A percentile compares a stretch with the other conserved stretches of the same genome.
phyloP scores from a whole-genome alignment of 2,113 vertebrate species.

The Megaptera novaeangliae region DNA sequence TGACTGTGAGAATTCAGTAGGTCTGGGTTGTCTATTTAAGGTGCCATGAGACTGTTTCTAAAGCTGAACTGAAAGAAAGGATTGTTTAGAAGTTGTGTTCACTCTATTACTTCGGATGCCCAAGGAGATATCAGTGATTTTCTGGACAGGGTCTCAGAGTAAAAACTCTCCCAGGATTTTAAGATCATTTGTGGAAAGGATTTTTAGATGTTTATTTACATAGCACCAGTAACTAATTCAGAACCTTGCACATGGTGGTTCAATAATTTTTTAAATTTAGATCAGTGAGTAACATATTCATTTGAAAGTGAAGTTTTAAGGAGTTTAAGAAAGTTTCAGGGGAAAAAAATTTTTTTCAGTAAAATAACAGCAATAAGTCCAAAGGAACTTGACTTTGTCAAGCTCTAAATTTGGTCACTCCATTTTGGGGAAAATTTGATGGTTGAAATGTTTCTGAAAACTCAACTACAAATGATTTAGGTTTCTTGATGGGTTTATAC shows the following conservation, averaged over 20 bases:
- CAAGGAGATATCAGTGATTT: neutral
- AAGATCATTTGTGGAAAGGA: neutral
- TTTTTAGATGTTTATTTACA: neutral
- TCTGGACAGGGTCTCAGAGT: neutral
- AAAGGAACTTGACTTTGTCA: neutral
- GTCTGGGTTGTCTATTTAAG: neutral
- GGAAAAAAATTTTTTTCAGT: neutral
- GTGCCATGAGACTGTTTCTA: neutral
- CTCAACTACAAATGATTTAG: conserved; percentile 27
- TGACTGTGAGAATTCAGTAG: neutral
- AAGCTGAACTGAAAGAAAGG: neutral
- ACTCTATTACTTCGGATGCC: neutral
- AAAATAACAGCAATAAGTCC: neutral
- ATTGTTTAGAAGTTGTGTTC: neutral
- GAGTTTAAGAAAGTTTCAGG: neutral
- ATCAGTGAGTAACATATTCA: neutral
- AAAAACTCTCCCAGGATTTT: neutral
- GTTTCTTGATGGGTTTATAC: neutral
- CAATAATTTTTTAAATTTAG: neutral
- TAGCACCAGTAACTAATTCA: neutral
- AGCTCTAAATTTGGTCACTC: neutral
- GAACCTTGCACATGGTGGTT: neutral
- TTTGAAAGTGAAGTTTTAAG: conserved; percentile 12
- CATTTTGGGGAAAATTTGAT: conserved; percentile 4
- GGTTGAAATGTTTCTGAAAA: conserved; percentile 28